Evolutionary conservation across 2,797 vertebrate genomes (phyloP).

Genomic region (Argyrosomus regius): DNA sequence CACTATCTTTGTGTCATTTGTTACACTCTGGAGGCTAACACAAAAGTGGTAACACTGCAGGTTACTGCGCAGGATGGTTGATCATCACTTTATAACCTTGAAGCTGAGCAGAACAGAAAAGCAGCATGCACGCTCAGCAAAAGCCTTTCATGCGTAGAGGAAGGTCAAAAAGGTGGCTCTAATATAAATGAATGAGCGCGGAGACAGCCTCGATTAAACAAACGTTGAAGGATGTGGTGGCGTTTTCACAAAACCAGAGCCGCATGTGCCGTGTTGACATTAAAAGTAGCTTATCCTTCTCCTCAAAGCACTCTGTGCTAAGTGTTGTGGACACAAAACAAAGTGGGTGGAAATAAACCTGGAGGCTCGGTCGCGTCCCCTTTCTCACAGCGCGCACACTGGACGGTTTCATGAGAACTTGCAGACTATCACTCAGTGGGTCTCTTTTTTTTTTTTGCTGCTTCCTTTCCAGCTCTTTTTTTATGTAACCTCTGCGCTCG

Average conservation of each 20-base stretch:
- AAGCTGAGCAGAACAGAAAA: constrained; percentile 14
- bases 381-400: constrained; percentile 2
- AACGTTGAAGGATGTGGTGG: constrained; percentile 46
- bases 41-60: background rate
- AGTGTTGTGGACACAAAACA: constrained; percentile 73
- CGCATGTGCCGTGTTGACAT: constrained; percentile 52
- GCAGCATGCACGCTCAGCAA: constrained; percentile 18
- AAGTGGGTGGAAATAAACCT: constrained; percentile 66
- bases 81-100: background rate
- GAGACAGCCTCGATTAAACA: constrained; percentile 44
- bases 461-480: constrained; percentile 34
- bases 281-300: constrained; percentile 57
- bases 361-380: constrained; percentile 12
- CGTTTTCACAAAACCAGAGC: constrained; percentile 42
- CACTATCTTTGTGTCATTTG: too few relatives aligned
- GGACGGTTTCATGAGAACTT: constrained; percentile 52
- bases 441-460: background rate
- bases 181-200: constrained; percentile 36
- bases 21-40: too few relatives aligned
- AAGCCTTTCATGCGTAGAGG: constrained; percentile 22
- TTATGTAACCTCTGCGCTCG: constrained; percentile 36
- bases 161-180: constrained; percentile 33
- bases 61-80: background rate
- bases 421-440: constrained; percentile 40
- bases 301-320: constrained; percentile 48